These are phyloP conservation scores for Apodemus sylvaticus DNA, from an alignment of 2,113 vertebrate genomes.

Conservation along the genomic window DNA sequence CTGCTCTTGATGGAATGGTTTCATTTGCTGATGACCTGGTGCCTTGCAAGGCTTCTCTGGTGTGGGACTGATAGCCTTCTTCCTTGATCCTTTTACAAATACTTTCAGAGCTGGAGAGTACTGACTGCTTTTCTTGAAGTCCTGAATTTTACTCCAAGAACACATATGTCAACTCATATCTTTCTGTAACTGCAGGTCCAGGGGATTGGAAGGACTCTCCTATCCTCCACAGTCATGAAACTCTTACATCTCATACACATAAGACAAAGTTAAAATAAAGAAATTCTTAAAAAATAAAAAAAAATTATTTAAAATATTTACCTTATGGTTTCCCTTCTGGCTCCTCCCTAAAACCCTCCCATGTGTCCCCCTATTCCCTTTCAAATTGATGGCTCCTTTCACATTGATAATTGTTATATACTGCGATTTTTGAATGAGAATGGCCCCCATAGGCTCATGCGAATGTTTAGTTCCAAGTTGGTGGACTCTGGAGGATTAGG, in stretches of 20 bases:
- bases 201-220: neutral
- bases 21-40: neutral
- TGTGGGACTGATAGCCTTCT: neutral
- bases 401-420: neutral
- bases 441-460: neutral
- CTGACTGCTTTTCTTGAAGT: neutral
- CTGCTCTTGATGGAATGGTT: slow-evolving; percentile 7
- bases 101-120: neutral
- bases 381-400: neutral
- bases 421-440: neutral
- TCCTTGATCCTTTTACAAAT: neutral
- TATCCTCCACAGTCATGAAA: neutral
- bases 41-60: neutral
- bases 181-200: neutral
- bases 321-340: neutral
- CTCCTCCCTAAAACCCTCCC: neutral
- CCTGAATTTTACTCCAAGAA: neutral
- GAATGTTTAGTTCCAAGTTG: neutral
- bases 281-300: neutral
- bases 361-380: neutral
- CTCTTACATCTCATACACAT: too few species aligned
- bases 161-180: neutral
- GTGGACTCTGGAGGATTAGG: neutral
- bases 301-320: neutral
- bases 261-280: neutral